Conservation (phyloP, 2,888 invertebrate genomes). For the Lottia scabra region DNA sequence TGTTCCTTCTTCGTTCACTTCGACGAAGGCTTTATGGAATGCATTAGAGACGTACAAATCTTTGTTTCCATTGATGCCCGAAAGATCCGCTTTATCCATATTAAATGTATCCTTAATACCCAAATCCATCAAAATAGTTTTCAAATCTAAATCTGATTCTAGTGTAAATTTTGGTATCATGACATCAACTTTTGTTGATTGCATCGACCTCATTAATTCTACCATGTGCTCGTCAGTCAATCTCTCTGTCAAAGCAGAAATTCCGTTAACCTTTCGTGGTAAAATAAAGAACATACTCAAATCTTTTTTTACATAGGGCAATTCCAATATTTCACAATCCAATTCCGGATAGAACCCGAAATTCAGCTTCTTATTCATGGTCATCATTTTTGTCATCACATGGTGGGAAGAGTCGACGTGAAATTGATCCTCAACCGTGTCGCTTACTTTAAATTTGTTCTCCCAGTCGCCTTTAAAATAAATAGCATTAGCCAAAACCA, state of each 20-base stretch:
- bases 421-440: conserved; percentile 4
- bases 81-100: conserved; percentile 51
- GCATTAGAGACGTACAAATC: conserved; percentile 55
- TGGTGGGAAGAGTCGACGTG: conserved; percentile 1
- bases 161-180: conserved; percentile 56
- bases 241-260: conserved; percentile 39
- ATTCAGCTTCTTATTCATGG: conserved; percentile 77
- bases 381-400: conserved; percentile 77
- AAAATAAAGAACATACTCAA: conserved; percentile 59
- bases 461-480: conserved; percentile 71
- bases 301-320: conserved; percentile 75
- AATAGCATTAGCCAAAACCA: conserved; percentile 71
- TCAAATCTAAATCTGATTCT: conserved; percentile 41
- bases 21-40: conserved; percentile 65
- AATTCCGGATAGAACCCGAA: conserved; percentile 72
- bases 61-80: conserved; percentile 48
- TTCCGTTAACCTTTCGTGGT: conserved; percentile 49
- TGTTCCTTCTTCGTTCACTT: conserved; percentile 65
- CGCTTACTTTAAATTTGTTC: conserved; percentile 71
- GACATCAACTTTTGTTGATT: background rate
- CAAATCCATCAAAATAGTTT: conserved; percentile 38
- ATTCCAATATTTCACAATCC: conserved; percentile 80
- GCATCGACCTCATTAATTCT: background rate
- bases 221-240: conserved; percentile 21
- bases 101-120: conserved; percentile 60